These are phyloP conservation scores for Harpagoxenus sublaevis DNA, from an alignment of 2,888 invertebrate species.

Conservation along the genomic window DNA sequence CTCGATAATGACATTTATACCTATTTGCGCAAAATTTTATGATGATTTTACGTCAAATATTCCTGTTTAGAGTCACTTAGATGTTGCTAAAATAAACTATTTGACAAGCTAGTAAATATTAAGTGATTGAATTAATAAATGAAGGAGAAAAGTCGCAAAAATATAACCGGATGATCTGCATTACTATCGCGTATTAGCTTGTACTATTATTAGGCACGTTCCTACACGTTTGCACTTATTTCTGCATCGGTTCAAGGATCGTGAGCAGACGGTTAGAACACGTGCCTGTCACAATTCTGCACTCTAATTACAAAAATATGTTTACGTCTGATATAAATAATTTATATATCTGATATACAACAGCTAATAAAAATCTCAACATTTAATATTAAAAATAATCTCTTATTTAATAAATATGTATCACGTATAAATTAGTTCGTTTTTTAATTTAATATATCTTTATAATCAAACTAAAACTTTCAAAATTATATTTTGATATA, in stretches of 20 bases:
- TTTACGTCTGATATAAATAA: background rate
- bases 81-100: background rate
- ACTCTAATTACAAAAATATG: background rate
- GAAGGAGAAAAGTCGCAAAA: conserved; percentile 11
- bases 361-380: background rate
- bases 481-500: background rate
- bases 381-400: background rate
- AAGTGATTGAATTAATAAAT: conserved; percentile 18
- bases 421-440: background rate
- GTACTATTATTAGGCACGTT: conserved; percentile 58
- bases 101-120: conserved; percentile 12
- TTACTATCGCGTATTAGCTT: conserved; percentile 55
- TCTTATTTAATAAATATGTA: background rate
- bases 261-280: conserved; percentile 42
- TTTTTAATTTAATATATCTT: background rate
- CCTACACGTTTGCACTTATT: conserved; percentile 61
- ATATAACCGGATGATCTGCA: conserved; percentile 46
- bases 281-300: conserved; percentile 12
- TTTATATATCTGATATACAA: background rate
- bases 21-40: background rate
- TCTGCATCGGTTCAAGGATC: conserved; percentile 62
- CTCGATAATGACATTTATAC: background rate
- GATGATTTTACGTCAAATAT: background rate
- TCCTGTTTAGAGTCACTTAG: background rate
- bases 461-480: background rate